Percentiles rank a stretch among this genome's conserved stretches.
These are phyloP conservation scores for Catonia carolina DNA, from an alignment of 2,888 invertebrate genomes.

Conservation along the genomic window DNA sequence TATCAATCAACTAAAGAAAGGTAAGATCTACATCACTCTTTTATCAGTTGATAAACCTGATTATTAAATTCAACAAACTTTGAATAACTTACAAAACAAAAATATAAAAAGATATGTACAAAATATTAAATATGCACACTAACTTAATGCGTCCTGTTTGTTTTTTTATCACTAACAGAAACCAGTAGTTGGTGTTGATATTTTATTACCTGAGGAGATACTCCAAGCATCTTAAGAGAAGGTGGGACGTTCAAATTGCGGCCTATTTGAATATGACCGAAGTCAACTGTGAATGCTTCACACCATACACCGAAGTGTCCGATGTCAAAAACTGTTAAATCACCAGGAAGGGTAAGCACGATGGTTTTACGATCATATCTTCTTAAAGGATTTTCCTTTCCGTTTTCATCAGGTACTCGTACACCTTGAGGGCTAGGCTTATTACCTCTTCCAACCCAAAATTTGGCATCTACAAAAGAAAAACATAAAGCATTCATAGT, in stretches of 20 bases:
- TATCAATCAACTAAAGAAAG: no score
- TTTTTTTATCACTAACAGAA: no score
- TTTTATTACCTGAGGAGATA: constrained; percentile 75
- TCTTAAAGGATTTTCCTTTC: constrained; percentile 69
- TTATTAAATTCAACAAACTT: no score
- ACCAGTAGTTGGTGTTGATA: no score
- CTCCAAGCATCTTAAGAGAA: constrained; percentile 86
- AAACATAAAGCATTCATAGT: no score
- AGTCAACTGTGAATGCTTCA: constrained; percentile 87
- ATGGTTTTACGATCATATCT: constrained; percentile 81
- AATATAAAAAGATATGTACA: no score
- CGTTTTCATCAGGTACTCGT: constrained; percentile 86
- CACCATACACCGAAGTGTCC: constrained; percentile 93
- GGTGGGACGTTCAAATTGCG: constrained; percentile 75
- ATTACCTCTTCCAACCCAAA: constrained; percentile 82
- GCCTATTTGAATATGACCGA: constrained; percentile 77
- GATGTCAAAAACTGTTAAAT: constrained; percentile 84
- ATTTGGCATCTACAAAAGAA: constrained; percentile 72
- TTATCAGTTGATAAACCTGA: no score
- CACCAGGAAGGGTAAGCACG: constrained; percentile 80
- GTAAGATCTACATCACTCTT: no score
- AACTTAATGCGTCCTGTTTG: no score
- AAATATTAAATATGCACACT: no score
- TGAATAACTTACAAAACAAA: no score
- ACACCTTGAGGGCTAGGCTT: constrained; percentile 77